Base-by-base conservation (phyloP, 2,113 vertebrate species). In the Zootoca vivipara region DNA sequence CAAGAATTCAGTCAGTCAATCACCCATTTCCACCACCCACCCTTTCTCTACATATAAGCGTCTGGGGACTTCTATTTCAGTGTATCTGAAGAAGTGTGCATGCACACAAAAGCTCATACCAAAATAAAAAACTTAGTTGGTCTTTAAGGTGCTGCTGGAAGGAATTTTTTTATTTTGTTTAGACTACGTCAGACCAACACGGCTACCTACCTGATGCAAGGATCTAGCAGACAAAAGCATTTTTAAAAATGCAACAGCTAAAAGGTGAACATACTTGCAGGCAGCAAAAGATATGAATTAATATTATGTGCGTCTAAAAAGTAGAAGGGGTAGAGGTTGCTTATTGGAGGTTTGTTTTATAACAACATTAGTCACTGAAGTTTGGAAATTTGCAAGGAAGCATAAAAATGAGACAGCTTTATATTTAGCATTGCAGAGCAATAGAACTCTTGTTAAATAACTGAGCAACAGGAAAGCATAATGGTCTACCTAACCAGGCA, bases 221-320 rank as follows among this genome's bases (percentile, higher is more conserved):
- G n/a, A n/a, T n/a, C 89, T 80, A 69, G 64, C 80, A 92, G 35
- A 89, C 64, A 79, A 73, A 83, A 62, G 46, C 78, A 22, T 62
- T 85, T 30, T 30, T 10, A 30, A 33, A 70, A 75, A 95, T 88
- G 88, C 91, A 93, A 93, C 79, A 0, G 0, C 79, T 91, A 75
- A 70, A 38, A 85, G 92, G 8, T 74, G 85, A 89, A 22, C 52
- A 89, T 62, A 88, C n/a, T 78, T 85, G 67, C 38, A 7, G 30
- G 42, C 7, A 80, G 3, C 9, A 22, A 72, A 80, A 79, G 8
- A n/a, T 26, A 72, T 16, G 30, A 38, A 42, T 52, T 58, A 28
- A 52, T 84, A 69, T 56, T 65, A 75, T 69, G 12, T 24, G 28
- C 38, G 28, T 52, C 22, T 35, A 22, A 69, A 52, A 33, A 26